phyloP scores from a whole-genome alignment of 2,888 invertebrate species.

The Sarcophaga rosellei region DNA sequence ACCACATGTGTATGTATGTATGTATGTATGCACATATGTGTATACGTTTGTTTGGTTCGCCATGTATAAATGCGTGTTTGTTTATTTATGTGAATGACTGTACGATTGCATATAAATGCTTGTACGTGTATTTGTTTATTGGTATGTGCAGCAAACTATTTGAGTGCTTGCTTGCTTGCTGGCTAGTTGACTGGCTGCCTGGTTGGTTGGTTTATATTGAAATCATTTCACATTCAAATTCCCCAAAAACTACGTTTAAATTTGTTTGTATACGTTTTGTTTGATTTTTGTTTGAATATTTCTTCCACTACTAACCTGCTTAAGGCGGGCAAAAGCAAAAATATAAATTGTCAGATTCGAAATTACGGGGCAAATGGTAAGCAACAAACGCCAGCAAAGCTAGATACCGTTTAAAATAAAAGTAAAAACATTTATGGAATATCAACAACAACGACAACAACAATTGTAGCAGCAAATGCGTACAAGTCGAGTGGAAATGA shows the following conservation, averaged over 20 bases:
- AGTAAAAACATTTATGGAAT: constrained; percentile 14
- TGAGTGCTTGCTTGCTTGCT: constrained; percentile 13
- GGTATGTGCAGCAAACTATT: constrained; percentile 28
- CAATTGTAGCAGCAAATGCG: background rate
- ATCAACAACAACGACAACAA: background rate
- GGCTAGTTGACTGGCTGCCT: too few relatives aligned
- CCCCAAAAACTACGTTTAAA: background rate
- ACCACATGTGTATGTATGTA: background rate
- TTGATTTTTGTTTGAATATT: constrained; percentile 28
- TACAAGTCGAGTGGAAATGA: constrained; percentile 22
- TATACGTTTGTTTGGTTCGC: background rate
- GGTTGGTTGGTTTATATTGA: constrained; percentile 8
- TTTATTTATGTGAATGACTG: constrained; percentile 18
- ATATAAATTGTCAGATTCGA: constrained; percentile 32
- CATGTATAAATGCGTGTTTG: background rate
- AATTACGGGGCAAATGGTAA: constrained; percentile 26
- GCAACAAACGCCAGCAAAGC: background rate
- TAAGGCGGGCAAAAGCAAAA: constrained; percentile 11
- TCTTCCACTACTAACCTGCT: constrained; percentile 47
- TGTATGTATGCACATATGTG: background rate
- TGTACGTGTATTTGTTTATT: constrained; percentile 16
- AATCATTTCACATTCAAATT: constrained; percentile 33
- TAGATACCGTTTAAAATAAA: constrained; percentile 26
- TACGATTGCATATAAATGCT: constrained; percentile 8
- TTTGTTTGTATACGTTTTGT: background rate